Conservation (phyloP, 2,888 invertebrate species). For the Drosophila setosimentum region DNA sequence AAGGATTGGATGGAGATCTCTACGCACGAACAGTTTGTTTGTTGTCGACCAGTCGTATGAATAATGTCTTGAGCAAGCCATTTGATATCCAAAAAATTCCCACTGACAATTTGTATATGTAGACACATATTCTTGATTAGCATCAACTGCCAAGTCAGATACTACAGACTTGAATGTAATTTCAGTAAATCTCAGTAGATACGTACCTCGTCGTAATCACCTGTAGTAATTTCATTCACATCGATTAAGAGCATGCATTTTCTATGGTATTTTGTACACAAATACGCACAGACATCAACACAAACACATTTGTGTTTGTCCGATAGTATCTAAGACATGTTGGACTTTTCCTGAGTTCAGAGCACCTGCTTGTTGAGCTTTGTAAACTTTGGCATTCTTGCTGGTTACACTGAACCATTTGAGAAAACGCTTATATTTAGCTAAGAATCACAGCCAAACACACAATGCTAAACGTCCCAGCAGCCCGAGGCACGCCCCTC, state of each 20-base stretch:
- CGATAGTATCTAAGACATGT: too few species aligned
- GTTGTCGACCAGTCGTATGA: not conserved
- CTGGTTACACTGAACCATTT: not conserved
- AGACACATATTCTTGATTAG: too few species aligned
- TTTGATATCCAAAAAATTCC: not conserved
- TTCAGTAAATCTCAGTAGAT: not conserved
- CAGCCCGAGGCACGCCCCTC: not conserved
- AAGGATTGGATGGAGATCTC: not conserved
- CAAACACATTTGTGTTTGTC: too few species aligned
- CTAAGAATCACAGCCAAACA: constrained; percentile 6
- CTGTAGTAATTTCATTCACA: too few species aligned
- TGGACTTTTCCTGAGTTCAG: not conserved
- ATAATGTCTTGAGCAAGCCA: not conserved
- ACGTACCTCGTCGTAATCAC: too few species aligned
- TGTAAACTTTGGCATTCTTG: not conserved
- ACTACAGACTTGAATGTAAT: not conserved
- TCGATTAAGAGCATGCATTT: not conserved
- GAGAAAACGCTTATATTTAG: not conserved
- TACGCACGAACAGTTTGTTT: not conserved
- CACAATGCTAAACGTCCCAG: not conserved
- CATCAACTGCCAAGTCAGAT: not conserved
- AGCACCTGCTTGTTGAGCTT: not conserved
- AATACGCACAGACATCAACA: not conserved
- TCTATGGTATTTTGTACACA: not conserved
- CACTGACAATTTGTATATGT: too few species aligned